Evolutionary conservation across 2,113 vertebrate genomes (phyloP).

Genomic region (Zosterops lateralis): DNA sequence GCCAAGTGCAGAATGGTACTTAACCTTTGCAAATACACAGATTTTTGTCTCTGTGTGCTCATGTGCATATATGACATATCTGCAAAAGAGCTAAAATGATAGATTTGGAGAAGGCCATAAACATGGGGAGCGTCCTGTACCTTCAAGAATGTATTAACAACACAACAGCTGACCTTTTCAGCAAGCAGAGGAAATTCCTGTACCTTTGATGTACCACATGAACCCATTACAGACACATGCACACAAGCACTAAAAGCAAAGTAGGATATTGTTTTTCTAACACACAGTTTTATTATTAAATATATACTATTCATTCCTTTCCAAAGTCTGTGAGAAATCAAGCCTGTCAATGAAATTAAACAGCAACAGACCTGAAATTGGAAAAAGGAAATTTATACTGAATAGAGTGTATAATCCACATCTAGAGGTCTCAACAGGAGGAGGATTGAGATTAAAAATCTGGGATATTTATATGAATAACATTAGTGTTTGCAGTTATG

Average conservation of each 20-base stretch:
- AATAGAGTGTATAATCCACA: background rate
- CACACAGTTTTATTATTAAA: background rate
- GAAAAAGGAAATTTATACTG: background rate
- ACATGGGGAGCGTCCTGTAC: background rate
- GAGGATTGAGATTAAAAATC: background rate
- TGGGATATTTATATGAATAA: background rate
- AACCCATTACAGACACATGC: background rate
- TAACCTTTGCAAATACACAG: background rate
- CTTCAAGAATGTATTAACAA: background rate
- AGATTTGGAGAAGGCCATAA: background rate
- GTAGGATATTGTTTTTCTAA: background rate
- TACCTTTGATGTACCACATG: background rate
- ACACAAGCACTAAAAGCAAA: background rate
- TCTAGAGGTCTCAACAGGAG: background rate
- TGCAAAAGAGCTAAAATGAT: background rate
- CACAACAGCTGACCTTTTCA: background rate
- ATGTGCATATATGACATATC: background rate
- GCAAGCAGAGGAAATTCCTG: background rate
- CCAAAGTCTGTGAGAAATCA: background rate
- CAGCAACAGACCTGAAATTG: background rate
- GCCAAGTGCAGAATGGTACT: background rate
- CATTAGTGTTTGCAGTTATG: background rate
- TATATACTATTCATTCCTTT: background rate
- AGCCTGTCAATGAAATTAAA: background rate
- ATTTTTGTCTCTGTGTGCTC: background rate